Conservation (phyloP, 2,888 invertebrate genomes). For the Petrolisthes manimaculis region DNA sequence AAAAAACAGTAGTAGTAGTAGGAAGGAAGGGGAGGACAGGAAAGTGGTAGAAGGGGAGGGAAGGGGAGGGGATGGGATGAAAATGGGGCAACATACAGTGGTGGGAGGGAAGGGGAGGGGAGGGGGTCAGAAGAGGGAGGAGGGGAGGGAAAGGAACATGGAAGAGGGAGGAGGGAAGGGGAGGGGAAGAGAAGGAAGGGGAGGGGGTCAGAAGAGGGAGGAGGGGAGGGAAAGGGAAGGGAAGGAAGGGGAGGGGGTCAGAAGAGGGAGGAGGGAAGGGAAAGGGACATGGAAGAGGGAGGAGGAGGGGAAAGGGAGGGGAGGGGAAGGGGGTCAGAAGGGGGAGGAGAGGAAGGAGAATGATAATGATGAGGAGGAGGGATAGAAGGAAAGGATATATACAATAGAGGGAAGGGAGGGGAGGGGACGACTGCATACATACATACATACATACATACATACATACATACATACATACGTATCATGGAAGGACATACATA, state of each 20-base stretch:
- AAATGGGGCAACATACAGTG: neutral
- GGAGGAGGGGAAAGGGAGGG: neutral
- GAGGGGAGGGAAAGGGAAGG: neutral
- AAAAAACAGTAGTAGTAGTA: too few species aligned
- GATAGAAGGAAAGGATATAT: too few species aligned
- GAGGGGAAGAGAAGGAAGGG: neutral
- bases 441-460: too few species aligned
- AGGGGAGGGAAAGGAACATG: neutral
- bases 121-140: neutral
- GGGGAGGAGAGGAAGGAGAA: neutral
- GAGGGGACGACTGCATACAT: too few species aligned
- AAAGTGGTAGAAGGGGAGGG: neutral
- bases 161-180: slow-evolving; percentile 3
- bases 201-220: neutral
- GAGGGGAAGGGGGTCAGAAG: too few species aligned
- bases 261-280: slow-evolving; percentile 2
- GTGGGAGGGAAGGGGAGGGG: slow-evolving; percentile 2
- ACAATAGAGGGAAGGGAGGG: too few species aligned
- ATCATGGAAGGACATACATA: too few species aligned
- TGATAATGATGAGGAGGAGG: too few species aligned
- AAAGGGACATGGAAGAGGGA: neutral
- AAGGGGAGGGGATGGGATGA: neutral
- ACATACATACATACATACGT: too few species aligned
- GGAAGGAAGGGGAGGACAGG: too few species aligned
- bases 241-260: neutral